Base-by-base conservation (phyloP, 1,140 invertebrate species). In the Temnothorax curvispinosus region DNA sequence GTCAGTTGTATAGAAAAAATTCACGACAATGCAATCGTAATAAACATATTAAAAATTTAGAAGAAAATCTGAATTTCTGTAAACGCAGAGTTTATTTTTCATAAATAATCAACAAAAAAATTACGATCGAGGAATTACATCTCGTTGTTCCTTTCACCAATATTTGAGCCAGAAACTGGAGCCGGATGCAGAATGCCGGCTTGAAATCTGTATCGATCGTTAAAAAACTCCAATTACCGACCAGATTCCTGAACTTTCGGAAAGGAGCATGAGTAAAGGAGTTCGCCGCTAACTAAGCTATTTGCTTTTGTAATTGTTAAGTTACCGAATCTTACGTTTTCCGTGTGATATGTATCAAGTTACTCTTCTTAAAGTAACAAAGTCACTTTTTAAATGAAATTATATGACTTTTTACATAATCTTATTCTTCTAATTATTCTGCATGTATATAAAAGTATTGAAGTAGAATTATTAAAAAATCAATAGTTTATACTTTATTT, bases 181-280 rank as follows among this genome's bases (percentile, higher is more conserved):
- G 90, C 80, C 41, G 87, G 87, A 91, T 91, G 91, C 84, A 62
- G 56, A 87, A 81, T 87, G 72, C 58, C 21, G 27, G 60, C 78
- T 86, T 65, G 81, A 88, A 88, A 91, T 77, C 88, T 85, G 27
- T 62, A 77, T 67, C 75, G 78, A 72, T 92, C 85, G 89, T 92
- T 92, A 92, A 92, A 92, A 91, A 87, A 91, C 89, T 89, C 71
- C 92, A 92, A 92, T 92, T 92, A 92, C 87, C 69, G 52, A 85
- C 35, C 54, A 64, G 78, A 91, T 72, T 91, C 80, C 67, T 44
- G 81, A 88, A 88, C 89, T 88, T 62, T 75, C 44, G 15, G 44
- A 52, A 80, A 52, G 52, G 71, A 76, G 81, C 62, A 76, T 77
- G 88, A 84, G 85, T 86, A 77, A 74, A 87, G 3, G 11, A 64